Evolutionary conservation across 2,797 vertebrate genomes (phyloP).

Genomic region (Limnodromus scolopaceus): DNA sequence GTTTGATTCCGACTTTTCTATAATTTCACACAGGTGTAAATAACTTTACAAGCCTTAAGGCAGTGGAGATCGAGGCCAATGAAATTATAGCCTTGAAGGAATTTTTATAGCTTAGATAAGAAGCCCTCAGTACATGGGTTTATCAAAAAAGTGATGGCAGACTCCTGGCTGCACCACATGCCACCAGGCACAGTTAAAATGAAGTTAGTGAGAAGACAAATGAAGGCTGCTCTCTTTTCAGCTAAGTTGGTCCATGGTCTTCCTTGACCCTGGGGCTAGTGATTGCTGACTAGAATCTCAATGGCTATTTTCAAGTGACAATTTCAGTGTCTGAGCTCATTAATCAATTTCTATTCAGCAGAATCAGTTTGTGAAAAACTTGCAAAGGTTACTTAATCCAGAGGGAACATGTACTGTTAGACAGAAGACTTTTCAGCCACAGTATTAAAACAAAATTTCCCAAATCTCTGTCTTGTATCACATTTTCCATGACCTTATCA

Average conservation of each 20-base stretch:
- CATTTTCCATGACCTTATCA: conserved; percentile 86
- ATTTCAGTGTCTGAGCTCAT: conserved; percentile 65
- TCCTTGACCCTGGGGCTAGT: conserved; percentile 57
- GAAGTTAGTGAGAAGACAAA: conserved; percentile 53
- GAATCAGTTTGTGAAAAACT: conserved; percentile 72
- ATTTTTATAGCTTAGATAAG: neutral
- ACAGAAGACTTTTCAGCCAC: conserved; percentile 81
- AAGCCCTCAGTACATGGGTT: neutral
- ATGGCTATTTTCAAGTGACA: conserved; percentile 65
- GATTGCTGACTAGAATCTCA: conserved; percentile 50
- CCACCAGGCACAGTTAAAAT: neutral
- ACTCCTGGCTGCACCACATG: neutral
- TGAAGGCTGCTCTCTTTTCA: neutral
- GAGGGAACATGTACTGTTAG: conserved; percentile 63
- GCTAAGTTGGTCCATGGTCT: neutral
- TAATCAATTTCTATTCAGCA: conserved; percentile 66
- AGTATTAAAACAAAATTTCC: conserved; percentile 64
- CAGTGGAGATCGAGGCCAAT: neutral
- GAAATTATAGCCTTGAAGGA: neutral
- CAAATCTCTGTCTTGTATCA: conserved; percentile 71
- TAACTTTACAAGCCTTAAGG: neutral
- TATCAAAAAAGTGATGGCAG: conserved; percentile 8
- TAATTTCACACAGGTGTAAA: neutral
- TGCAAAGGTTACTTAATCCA: conserved; percentile 77
- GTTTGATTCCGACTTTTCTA: neutral